phyloP scores from a whole-genome alignment of 2,797 vertebrate genomes.

The Benthosema pterotum region DNA sequence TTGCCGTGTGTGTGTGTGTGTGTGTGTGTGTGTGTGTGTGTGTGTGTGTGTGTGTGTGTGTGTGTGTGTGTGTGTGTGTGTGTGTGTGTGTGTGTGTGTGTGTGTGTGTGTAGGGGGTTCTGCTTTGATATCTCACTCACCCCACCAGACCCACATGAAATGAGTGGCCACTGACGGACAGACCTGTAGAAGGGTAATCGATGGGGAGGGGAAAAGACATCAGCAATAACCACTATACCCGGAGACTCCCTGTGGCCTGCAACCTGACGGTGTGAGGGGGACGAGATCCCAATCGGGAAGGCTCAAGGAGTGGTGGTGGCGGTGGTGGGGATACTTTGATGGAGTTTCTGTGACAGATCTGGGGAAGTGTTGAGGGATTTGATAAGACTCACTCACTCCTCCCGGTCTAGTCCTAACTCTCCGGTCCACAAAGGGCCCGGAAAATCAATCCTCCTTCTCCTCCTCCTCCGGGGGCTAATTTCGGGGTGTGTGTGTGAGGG shows the following conservation, averaged over 20 bases:
- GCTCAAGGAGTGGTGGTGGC: too few species aligned
- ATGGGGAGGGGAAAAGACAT: conserved; percentile 53
- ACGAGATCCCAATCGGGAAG: conserved; percentile 51
- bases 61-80: too few species aligned
- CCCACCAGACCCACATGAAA: conserved; percentile 3
- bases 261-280: conserved; percentile 10
- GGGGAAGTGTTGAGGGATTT: conserved; percentile 31
- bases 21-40: too few species aligned
- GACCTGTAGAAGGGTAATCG: conserved; percentile 59
- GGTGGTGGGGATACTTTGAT: too few species aligned
- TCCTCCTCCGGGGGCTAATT: conserved; percentile 17
- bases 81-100: too few species aligned
- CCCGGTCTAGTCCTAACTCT: conserved; percentile 12
- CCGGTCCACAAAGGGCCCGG: conserved; percentile 22
- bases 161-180: conserved; percentile 39
- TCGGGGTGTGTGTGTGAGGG: not conserved
- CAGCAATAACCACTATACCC: conserved; percentile 50
- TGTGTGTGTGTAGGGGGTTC: conserved; percentile 9
- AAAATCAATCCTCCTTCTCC: conserved; percentile 28
- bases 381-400: conserved; percentile 36
- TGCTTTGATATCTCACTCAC: conserved; percentile 47
- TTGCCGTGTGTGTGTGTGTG: not conserved
- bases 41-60: too few species aligned
- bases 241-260: too few species aligned
- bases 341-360: conserved; percentile 34